Percentiles rank a stretch among this genome's conserved stretches.
Evolutionary conservation across 2,888 invertebrate genomes (phyloP).

Genomic region (Lasioglossum morio): DNA sequence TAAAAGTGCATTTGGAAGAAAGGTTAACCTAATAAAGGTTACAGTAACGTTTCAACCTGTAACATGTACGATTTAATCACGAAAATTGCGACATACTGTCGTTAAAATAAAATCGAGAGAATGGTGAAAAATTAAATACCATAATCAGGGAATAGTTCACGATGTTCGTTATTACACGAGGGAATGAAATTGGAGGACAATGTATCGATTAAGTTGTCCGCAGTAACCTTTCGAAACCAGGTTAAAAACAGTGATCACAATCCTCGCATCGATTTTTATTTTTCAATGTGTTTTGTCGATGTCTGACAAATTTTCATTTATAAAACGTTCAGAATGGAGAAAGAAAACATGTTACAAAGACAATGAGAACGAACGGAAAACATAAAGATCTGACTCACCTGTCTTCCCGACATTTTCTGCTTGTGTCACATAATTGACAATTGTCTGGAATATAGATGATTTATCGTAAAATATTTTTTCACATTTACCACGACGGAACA

Average conservation of each 20-base stretch:
- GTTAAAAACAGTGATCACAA: slow-evolving; percentile 55
- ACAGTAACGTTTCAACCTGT: slow-evolving; percentile 14
- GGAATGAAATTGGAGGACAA: slow-evolving; percentile 59
- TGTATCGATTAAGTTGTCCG: slow-evolving; percentile 58
- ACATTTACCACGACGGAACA: slow-evolving; percentile 26
- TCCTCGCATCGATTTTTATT: slow-evolving; percentile 17
- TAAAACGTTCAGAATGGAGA: background rate
- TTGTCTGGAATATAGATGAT: slow-evolving; percentile 14
- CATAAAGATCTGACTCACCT: slow-evolving; percentile 38
- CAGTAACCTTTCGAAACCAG: slow-evolving; percentile 59
- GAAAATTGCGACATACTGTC: background rate
- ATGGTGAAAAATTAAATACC: background rate
- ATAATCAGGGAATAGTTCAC: slow-evolving; percentile 12
- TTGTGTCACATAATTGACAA: slow-evolving; percentile 52
- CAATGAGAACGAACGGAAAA: slow-evolving; percentile 22
- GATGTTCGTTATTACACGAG: slow-evolving; percentile 31
- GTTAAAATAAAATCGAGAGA: background rate
- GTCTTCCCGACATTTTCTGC: slow-evolving; percentile 49
- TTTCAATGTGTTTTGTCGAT: background rate
- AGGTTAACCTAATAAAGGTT: slow-evolving; percentile 52
- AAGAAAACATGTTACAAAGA: background rate
- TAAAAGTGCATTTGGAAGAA: slow-evolving; percentile 19
- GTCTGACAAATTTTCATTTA: background rate
- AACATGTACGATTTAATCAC: background rate
- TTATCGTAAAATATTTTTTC: slow-evolving; percentile 22